Conservation (phyloP, 2,888 invertebrate genomes). For the Agrilus mali region DNA sequence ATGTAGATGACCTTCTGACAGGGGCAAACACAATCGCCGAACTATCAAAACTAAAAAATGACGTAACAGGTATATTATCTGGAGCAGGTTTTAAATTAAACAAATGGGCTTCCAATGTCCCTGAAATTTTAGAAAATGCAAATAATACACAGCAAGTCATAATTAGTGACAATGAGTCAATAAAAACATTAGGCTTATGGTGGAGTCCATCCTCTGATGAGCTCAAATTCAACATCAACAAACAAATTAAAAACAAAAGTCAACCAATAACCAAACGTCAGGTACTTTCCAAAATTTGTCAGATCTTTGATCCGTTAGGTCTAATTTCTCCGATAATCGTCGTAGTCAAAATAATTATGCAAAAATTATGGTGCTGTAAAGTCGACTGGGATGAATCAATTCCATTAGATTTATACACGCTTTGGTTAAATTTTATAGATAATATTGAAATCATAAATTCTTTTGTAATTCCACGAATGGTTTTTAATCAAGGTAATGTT, state of each 20-base stretch:
- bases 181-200: constrained; percentile 2
- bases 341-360: too few species aligned
- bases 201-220: neutral
- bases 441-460: constrained; percentile 5
- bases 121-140: neutral
- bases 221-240: neutral
- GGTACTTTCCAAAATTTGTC: too few species aligned
- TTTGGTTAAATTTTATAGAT: constrained; percentile 6
- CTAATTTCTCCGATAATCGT: too few species aligned
- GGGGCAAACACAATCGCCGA: neutral
- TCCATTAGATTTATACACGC: neutral
- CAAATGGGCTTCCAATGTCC: neutral
- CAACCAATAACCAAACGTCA: too few species aligned
- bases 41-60: neutral
- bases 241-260: too few species aligned
- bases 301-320: too few species aligned
- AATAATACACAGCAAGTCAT: neutral
- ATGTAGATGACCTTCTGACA: constrained; percentile 19
- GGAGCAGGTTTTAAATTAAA: constrained; percentile 1
- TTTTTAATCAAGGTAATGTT: neutral
- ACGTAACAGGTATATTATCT: neutral
- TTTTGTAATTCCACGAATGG: constrained; percentile 7
- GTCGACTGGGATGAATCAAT: too few species aligned
- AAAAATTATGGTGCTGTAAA: too few species aligned
- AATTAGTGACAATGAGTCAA: neutral